Evolutionary conservation across 2,113 vertebrate genomes (phyloP).

Genomic region (Apistogramma diplotaenia): DNA sequence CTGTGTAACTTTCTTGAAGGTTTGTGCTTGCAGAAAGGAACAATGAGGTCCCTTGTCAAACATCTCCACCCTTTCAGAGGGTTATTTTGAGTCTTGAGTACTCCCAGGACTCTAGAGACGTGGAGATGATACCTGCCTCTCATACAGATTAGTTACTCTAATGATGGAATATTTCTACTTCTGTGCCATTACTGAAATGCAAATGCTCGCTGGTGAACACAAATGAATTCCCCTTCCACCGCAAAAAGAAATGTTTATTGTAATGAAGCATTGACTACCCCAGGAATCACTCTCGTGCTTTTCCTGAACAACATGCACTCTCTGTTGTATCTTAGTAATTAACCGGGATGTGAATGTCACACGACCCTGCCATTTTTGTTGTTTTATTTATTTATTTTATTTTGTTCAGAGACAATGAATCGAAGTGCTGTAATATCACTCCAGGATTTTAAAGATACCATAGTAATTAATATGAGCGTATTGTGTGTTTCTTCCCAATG

Average conservation of each 20-base stretch:
- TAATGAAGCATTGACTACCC: constrained; percentile 25
- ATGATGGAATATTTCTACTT: constrained; percentile 13
- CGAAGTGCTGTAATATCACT: not conserved
- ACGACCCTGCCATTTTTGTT: not conserved
- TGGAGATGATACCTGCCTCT: constrained; percentile 39
- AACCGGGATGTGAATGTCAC: constrained; percentile 21
- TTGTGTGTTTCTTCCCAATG: not conserved
- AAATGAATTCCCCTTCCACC: constrained; percentile 32
- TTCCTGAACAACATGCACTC: not conserved
- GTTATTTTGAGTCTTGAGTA: constrained; percentile 60
- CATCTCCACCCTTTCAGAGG: constrained; percentile 36
- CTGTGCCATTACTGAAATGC: constrained; percentile 37
- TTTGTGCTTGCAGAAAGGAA: constrained; percentile 58
- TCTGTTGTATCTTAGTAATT: constrained; percentile 24
- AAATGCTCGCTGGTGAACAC: constrained; percentile 50
- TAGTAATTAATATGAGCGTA: not conserved
- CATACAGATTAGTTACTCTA: constrained; percentile 38
- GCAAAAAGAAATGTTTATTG: constrained; percentile 40
- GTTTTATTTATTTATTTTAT: not conserved
- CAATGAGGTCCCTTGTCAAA: constrained; percentile 62
- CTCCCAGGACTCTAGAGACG: constrained; percentile 19
- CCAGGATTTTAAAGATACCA: not conserved
- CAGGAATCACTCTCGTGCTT: constrained; percentile 15
- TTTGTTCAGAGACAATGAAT: not conserved
- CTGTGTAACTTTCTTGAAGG: constrained; percentile 36